Base-by-base conservation (phyloP, 2,888 invertebrate genomes). In the Dexiosoma caninum region DNA sequence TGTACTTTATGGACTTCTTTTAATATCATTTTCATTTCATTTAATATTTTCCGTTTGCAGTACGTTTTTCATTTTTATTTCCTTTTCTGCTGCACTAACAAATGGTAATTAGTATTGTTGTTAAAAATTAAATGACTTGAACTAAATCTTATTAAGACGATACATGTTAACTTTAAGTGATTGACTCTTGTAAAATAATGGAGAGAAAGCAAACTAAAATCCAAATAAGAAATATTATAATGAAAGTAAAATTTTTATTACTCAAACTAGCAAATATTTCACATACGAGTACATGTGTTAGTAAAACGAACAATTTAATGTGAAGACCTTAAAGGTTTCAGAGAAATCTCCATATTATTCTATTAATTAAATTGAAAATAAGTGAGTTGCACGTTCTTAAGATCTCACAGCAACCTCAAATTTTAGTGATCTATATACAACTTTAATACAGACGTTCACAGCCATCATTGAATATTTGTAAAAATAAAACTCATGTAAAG, bases 71-170 rank as follows among this genome's bases (percentile, higher is more conserved):
- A 66, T 82, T 82, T 69, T 42, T 72, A 57, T 82, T 69, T 64
- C 77, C 72, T 82, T 83, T 83, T 85, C 83, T 85, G 69, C 83
- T 85, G 72, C 49, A 66, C 49, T 71, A 71, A 57, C n/a, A n/a
- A n/a, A n/a, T 71, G 62, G 72, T 75, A 78, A 81, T 81, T 78
- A 77, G 67, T 44, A 66, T 57, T 79, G 75, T 78, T 82, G 80
- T 76, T 79, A 82, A 71, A 75, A 72, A 53, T 57, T 66, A 84
- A 85, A 78, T 84, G 83, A 87, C 88, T 86, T 88, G 86, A 85
- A 85, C 85, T 86, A 88, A 88, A 87, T 77, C 88, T 88, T 88
- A 88, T 88, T 88, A 88, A 83, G 87, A 84, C 86, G 87, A 87
- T 88, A 85, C 86, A 59, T 42, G 23, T 62, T 35, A 9, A 44